A percentile compares a stretch with the other conserved stretches of the same genome.
These are phyloP conservation scores for Enteromius anoplus DNA, from an alignment of 2,797 vertebrate genomes.

Conservation along the genomic window DNA sequence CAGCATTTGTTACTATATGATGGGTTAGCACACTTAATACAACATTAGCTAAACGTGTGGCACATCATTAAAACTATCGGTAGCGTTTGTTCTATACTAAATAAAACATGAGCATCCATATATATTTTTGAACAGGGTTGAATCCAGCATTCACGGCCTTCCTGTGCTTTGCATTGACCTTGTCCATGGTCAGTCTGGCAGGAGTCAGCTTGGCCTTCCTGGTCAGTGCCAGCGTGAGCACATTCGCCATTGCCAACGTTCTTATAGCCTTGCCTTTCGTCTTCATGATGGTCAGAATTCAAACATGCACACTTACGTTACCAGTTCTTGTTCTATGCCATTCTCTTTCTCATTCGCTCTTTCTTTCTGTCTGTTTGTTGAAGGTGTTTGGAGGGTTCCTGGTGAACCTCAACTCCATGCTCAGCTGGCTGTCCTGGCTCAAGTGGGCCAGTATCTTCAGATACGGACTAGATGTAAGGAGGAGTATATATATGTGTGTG, in stretches of 20 bases:
- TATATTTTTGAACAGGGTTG: constrained; percentile 67
- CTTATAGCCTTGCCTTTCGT: constrained; percentile 80
- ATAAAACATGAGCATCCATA: constrained; percentile 50
- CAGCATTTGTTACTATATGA: constrained; percentile 81
- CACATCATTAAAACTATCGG: background rate
- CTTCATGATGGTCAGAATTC: constrained; percentile 83
- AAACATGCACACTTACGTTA: background rate
- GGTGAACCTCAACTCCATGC: constrained; percentile 82
- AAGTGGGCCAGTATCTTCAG: constrained; percentile 82
- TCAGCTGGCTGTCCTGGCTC: constrained; percentile 83
- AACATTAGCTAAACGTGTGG: background rate
- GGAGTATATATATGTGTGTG: too few relatives aligned
- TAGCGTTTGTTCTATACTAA: background rate
- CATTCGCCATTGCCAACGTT: constrained; percentile 81
- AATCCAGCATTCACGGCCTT: constrained; percentile 73
- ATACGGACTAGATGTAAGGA: constrained; percentile 78
- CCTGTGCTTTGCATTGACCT: constrained; percentile 75
- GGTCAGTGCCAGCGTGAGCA: constrained; percentile 76
- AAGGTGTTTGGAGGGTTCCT: constrained; percentile 84
- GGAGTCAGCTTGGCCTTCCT: constrained; percentile 80
- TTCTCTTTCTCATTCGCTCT: background rate
- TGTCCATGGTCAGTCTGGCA: constrained; percentile 79
- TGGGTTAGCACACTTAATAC: constrained; percentile 70
- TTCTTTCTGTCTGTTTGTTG: background rate
- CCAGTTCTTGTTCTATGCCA: background rate